These are phyloP conservation scores for Phymanthus crucifer DNA, from an alignment of 92 coral and sea anemone genomes.

Conservation along the genomic window DNA sequence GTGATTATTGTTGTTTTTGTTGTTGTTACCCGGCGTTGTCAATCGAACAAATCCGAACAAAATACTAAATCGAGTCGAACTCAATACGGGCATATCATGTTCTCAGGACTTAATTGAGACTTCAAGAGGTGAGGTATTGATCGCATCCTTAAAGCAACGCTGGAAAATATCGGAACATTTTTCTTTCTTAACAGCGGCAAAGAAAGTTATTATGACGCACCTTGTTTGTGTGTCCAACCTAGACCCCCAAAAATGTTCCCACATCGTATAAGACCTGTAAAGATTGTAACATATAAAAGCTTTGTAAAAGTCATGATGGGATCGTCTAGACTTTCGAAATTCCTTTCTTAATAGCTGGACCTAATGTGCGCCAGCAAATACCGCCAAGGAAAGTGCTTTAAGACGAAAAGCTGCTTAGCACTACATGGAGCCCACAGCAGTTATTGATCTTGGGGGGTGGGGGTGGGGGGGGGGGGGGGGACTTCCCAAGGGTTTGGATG, in stretches of 20 bases:
- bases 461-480: too few species aligned
- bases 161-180: constrained; percentile 24
- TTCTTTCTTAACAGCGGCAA: constrained; percentile 34
- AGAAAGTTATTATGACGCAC: constrained; percentile 42
- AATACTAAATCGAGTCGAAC: constrained; percentile 15
- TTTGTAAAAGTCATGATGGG: constrained; percentile 10
- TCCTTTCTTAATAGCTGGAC: too few species aligned
- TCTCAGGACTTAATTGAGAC: constrained; percentile 33
- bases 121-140: constrained; percentile 42
- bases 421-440: too few species aligned
- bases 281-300: constrained; percentile 28
- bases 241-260: constrained; percentile 3
- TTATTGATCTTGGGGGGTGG: too few species aligned
- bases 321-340: too few species aligned
- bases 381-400: constrained; percentile 27
- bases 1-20: too few species aligned
- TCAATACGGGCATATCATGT: constrained; percentile 33
- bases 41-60: too few species aligned
- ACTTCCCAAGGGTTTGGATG: too few species aligned
- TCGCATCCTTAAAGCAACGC: constrained; percentile 32
- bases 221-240: constrained; percentile 18
- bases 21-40: too few species aligned
- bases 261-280: constrained; percentile 7
- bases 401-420: constrained; percentile 24
- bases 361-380: constrained; percentile 19